Base-by-base conservation (phyloP, 2,797 vertebrate genomes). In the Fratercula arctica region DNA sequence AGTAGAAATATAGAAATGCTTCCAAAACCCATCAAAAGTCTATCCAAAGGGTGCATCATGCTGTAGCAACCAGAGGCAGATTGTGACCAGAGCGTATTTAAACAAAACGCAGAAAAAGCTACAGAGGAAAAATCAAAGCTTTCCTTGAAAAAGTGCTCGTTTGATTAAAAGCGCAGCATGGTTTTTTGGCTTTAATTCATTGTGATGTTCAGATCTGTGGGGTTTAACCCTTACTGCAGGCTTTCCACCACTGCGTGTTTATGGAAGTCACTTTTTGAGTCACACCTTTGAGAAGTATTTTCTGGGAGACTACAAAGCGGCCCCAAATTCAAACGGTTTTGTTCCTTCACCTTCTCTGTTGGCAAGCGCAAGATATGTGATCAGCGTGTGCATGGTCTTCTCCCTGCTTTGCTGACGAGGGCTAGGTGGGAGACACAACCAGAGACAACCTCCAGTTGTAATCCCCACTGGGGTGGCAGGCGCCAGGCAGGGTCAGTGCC, bases 361-460 rank as follows among this genome's bases (percentile, higher is more conserved):
- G 4, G 64, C 41, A 61, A 61, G 51, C 2, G 11, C 31, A 60
- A 68, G 35, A 5, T 8, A 4, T 7, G 18, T 8, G 23, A 13
- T 46, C 21, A 56, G 74, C 15, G 21, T 33, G 2, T 1, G 20
- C 33, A 4, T 0, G 4, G 25, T 35, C 48, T 25, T 45, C 57
- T 25, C 54, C 0, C 0, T 4, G 43, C n/a, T 61, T 26, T 50
- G 41, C 57, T 70, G 76, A 10, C 0, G 0, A 41, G 18, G 54
- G 50, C 46, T 16, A 17, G n/a, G 14, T 23, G 43, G 26, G 60
- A 83, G 43, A 48, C 21, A 48, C 46, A 48, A 48, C 4, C 10
- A 14, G 33, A 39, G 21, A 11, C 5, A 28, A 11, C 0, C 2
- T 20, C 45, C 67, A 39, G 6, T 18, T n/a, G 7, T 2, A 10